Percentiles rank a stretch among this genome's conserved stretches.
Evolutionary conservation across 2,797 vertebrate genomes (phyloP).

Genomic region (Poecile montanus): DNA sequence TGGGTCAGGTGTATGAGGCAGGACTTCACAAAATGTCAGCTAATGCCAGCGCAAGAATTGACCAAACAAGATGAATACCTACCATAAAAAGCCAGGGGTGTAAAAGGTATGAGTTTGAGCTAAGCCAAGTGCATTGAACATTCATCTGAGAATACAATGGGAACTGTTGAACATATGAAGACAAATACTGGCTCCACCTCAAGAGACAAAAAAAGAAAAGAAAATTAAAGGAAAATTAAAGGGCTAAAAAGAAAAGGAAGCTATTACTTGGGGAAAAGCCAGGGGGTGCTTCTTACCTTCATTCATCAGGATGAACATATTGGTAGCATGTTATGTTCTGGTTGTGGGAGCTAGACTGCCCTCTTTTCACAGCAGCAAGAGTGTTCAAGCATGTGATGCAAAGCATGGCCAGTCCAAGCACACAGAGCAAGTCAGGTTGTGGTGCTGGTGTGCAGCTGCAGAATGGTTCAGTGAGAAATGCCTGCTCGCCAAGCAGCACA

Average conservation of each 20-base stretch:
- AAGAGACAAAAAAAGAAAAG: background rate
- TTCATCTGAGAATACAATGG: background rate
- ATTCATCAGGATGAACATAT: background rate
- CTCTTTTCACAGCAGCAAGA: background rate
- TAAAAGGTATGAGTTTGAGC: background rate
- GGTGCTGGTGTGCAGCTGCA: background rate
- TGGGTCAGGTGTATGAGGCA: background rate
- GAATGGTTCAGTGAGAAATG: background rate
- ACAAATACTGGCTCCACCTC: background rate
- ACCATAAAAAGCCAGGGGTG: background rate
- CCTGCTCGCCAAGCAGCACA: background rate
- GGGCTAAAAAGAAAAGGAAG: background rate
- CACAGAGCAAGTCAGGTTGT: background rate
- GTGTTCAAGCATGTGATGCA: background rate
- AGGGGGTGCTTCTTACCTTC: background rate
- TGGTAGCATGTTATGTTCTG: background rate
- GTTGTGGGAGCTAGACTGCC: background rate
- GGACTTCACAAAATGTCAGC: background rate
- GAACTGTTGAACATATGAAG: background rate
- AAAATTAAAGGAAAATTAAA: background rate
- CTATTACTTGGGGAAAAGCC: background rate
- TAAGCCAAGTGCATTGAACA: background rate
- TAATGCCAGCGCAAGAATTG: background rate
- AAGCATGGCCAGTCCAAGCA: rapidly evolving
- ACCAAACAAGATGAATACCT: background rate